Base-by-base conservation (phyloP, 1,140 invertebrate genomes). In the Nasonia longicornis region DNA sequence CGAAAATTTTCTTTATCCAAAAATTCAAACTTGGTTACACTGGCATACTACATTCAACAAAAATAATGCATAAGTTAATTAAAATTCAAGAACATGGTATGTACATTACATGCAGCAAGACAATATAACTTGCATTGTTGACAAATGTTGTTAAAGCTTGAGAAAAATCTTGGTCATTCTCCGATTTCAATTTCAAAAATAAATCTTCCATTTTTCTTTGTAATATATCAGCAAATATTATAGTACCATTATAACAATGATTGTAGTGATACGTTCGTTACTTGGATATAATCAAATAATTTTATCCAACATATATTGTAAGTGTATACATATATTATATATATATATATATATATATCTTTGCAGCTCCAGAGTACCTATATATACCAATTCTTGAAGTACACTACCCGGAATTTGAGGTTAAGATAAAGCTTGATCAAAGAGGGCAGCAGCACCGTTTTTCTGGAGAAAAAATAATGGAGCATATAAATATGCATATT, bases 21-120 rank as follows among this genome's bases (percentile, higher is more conserved):
- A 83, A 91, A 91, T 42, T 91, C 86, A 82, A 94, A 93, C 45
- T 86, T 87, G 77, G 91, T 91, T 58, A 88, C 86, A 77, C 90
- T 87, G 31, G 88, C 88, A 84, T 92, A 87, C 93, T 94, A 76
- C 4, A 35, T 6, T n/a, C 67, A 35, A 66, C 66, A n/a, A 35
- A 87, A 73, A 83, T 85, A 83, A 72, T 48, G 76, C 16, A 52
- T 63, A 42, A 72, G 35, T 42, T n/a, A 10, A 69, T 35, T 22
- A 71, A 38, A 20, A 20, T 14, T 80, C 20, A 82, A 84, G 69
- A 72, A 66, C 22, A 79, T 11, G 31, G 31, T 6, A 35, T 64
- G 48, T 31, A 12, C 66, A n/a, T 74, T 26, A 52, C 20, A 58
- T 4, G n/a, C 4, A 58, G 6, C 4, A 58, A 79, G 3, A 52